phyloP scores from a whole-genome alignment of 2,113 vertebrate species.

The rat (Rattus norvegicus) region DNA sequence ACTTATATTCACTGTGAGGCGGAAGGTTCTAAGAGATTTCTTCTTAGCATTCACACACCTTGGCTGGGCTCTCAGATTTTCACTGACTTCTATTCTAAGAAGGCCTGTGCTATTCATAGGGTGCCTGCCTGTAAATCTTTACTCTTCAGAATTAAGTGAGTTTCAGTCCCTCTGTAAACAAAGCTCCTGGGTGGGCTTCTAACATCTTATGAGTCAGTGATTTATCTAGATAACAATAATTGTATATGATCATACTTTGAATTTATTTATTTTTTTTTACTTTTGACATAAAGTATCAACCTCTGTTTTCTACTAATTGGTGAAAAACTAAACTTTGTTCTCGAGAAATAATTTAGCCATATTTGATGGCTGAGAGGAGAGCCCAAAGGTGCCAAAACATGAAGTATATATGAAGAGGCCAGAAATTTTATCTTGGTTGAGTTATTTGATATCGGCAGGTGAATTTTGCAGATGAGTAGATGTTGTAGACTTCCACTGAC shows the following conservation, averaged over 20 bases:
- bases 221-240: background rate
- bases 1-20: background rate
- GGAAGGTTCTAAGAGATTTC: background rate
- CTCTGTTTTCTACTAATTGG: background rate
- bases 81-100: background rate
- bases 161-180: background rate
- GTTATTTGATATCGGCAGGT: background rate
- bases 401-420: background rate
- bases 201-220: background rate
- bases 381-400: background rate
- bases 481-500: background rate
- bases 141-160: background rate
- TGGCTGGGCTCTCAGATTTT: rapidly evolving
- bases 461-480: background rate
- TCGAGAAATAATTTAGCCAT: background rate
- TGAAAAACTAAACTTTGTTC: background rate
- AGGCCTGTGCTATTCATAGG: rapidly evolving
- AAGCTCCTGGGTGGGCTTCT: background rate
- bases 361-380: background rate
- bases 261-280: background rate
- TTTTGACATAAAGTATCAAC: background rate
- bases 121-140: background rate
- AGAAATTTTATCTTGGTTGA: background rate
- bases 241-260: background rate
- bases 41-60: background rate